phyloP scores from a whole-genome alignment of 2,113 vertebrate species.

The Vidua macroura region DNA sequence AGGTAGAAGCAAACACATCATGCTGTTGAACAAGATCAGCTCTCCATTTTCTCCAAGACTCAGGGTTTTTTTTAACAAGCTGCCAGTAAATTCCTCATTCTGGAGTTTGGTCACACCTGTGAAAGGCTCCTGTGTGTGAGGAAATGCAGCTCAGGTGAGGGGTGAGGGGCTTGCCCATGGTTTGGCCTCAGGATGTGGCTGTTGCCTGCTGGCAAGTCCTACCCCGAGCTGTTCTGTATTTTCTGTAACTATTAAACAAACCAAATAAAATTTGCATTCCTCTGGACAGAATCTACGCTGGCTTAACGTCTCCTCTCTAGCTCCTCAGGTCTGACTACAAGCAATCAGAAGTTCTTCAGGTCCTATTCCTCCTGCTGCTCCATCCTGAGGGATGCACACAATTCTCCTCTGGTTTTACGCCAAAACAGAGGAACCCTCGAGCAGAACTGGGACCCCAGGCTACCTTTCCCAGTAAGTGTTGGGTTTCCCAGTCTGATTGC shows the following conservation, averaged over 20 bases:
- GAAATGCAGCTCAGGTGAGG: background rate
- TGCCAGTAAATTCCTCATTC: background rate
- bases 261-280: background rate
- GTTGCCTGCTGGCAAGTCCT: background rate
- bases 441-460: constrained; percentile 76
- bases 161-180: background rate
- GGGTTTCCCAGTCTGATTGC: background rate
- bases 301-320: constrained; percentile 67
- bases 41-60: background rate
- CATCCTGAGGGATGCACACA: constrained; percentile 53
- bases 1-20: too few species aligned
- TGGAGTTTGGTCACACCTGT: background rate
- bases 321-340: constrained; percentile 84
- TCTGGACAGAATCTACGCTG: background rate
- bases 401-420: background rate
- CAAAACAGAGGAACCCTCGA: constrained; percentile 65
- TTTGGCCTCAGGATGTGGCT: background rate
- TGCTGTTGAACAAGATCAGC: background rate
- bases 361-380: constrained; percentile 73
- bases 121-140: background rate
- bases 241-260: background rate
- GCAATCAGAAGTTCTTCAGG: constrained; percentile 72
- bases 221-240: background rate
- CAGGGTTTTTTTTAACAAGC: background rate
- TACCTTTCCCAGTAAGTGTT: constrained; percentile 80